Evolutionary conservation across 2,888 invertebrate species (phyloP).

Genomic region (Smittia aterrima): DNA sequence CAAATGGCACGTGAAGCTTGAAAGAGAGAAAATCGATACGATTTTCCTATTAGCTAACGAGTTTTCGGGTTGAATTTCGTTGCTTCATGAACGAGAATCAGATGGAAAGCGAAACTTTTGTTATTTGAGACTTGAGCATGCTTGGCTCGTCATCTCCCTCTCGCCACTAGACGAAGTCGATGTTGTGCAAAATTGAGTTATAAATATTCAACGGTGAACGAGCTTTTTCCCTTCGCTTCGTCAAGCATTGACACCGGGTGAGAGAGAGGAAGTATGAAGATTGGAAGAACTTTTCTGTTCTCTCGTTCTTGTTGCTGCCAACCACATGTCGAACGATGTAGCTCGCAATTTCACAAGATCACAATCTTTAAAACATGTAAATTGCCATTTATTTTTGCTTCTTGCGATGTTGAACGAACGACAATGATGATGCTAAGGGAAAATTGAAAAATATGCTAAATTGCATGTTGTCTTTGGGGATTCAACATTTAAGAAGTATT

Average conservation of each 20-base stretch:
- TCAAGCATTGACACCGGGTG: neutral
- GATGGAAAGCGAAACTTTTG: neutral
- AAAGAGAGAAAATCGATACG: neutral
- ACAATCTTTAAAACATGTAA: conserved; percentile 16
- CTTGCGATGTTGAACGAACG: neutral
- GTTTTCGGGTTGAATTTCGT: neutral
- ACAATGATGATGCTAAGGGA: neutral
- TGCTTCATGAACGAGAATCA: neutral
- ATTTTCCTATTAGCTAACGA: neutral
- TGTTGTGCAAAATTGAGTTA: conserved; percentile 15
- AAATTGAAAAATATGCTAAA: conserved; percentile 8
- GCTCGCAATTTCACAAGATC: conserved; percentile 6
- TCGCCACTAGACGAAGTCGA: neutral
- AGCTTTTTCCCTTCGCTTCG: conserved; percentile 4
- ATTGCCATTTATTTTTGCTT: neutral
- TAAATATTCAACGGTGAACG: conserved; percentile 8
- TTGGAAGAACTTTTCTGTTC: neutral
- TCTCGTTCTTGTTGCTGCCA: neutral
- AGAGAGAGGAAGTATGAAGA: neutral
- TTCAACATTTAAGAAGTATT: too few species aligned
- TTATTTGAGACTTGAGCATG: neutral
- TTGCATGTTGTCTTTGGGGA: neutral
- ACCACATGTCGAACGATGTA: conserved; percentile 11
- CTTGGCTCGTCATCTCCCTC: neutral
- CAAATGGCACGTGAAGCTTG: neutral